Evolutionary conservation across 2,888 invertebrate species (phyloP), one percentile per base, ranked within the genome.

Genomic region (Tenthredo mesomela): DNA sequence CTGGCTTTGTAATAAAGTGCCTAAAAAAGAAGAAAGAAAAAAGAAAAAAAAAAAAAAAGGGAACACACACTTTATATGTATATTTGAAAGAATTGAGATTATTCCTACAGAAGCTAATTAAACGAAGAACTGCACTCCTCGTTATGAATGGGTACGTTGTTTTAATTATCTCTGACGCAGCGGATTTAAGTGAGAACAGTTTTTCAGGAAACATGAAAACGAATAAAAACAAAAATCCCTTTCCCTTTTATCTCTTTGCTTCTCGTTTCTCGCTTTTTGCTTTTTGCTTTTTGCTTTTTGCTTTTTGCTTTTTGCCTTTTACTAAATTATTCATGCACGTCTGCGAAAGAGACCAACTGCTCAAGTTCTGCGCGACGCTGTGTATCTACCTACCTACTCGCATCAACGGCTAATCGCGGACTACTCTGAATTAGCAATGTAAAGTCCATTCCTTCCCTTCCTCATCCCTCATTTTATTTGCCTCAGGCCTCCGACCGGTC

Each of bases 351-450:
- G 40, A 73, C 37, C 77, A 50, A 50, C 77, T 77, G 54, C 33
- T 73, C 9, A 73, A 73, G 71, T 73, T 73, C 71, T 3, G 37
- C n/a, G 40, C n/a, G 40, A 50, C 29, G 50, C 75, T 77, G 18
- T 21, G 18, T 21, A n/a, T 47, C 12, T 43, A 47, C 9, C 10
- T 21, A 9, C 40, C 47, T 43, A 75, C 25, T 47, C 75, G 75
- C 77, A 77, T 77, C 54, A 77, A 12, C 77, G 54, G 29, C 54
- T 77, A 12, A 77, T 50, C 77, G 54, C 77, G 54, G 54, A 77
- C 25, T 54, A 7, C 77, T 33, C 77, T 77, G 50, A 77, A 77
- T 77, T 77, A 77, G 77, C 77, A 77, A 77, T 77, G 77, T 77
- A 29, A 77, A 77, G 40, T 73, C 43, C 71, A 15, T 73, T 43